These are phyloP conservation scores for Hipposideros armiger DNA, from an alignment of 2,113 vertebrate genomes.

Conservation along the genomic window DNA sequence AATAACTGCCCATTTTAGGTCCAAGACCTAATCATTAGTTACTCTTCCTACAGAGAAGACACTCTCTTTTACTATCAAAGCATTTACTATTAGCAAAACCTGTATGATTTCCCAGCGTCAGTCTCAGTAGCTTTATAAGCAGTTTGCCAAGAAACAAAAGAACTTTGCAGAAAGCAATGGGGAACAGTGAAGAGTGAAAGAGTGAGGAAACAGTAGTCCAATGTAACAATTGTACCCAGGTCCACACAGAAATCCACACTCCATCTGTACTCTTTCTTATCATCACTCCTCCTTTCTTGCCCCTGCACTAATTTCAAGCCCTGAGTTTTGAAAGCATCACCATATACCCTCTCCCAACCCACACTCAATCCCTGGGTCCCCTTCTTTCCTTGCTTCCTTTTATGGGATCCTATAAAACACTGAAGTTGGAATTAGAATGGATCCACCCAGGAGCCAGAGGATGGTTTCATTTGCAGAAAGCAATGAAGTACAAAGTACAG, in stretches of 20 bases:
- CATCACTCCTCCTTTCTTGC: neutral
- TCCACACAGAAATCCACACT: neutral
- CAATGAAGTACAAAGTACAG: neutral
- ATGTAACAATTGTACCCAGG: neutral
- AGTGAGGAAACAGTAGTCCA: neutral
- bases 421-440: slow-evolving; percentile 28
- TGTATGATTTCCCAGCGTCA: neutral
- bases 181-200: neutral
- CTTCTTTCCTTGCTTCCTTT: slow-evolving; percentile 28
- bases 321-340: neutral
- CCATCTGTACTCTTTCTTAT: neutral
- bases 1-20: slow-evolving; percentile 7
- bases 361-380: neutral
- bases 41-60: neutral
- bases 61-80: neutral
- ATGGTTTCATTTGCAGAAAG: slow-evolving; percentile 39
- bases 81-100: slow-evolving; percentile 7
- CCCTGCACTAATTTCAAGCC: neutral
- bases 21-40: neutral
- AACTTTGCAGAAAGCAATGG: neutral
- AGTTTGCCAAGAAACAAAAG: neutral
- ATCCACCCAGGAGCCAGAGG: neutral
- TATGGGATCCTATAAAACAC: neutral
- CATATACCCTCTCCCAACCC: neutral
- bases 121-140: neutral